Evolutionary conservation across 2,113 vertebrate species (phyloP), one percentile per base, ranked within the genome.

Genomic region (Coptodon bakossiorum): DNA sequence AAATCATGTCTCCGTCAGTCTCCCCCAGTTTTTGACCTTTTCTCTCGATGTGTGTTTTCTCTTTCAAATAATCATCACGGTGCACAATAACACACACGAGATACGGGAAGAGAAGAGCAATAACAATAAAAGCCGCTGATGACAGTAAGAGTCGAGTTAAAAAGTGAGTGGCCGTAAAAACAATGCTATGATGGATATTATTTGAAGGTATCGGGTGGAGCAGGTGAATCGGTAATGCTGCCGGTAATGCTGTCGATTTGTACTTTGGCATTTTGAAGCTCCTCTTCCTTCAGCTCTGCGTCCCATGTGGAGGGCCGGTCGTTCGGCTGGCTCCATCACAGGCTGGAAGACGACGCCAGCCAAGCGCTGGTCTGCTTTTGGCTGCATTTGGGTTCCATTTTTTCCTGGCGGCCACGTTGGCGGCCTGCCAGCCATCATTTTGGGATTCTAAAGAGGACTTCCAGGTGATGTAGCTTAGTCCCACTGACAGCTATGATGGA

Each of bases 191-290:
- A 29, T 73, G 71, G 86, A 6, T 43, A 71, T 85, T 89, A 14
- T 89, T 89, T 80, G 24, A 68, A 86, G 76, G 61, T 38, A 31
- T 83, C 13, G 16, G 50, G 54, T 50, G 80, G 12, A 61, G 80
- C 71, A 29, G 88, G 45, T 19, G 59, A 81, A 53, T 84, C 52
- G 2, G 10, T 11, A 78, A 57, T 86, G 84, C 85, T 86, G 43
- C 43, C 43, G 27, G 78, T 87, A 90, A 82, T 76, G 88, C 76
- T 16, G 63, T 81, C 45, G 45, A 79, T 78, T 76, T 5, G 71
- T 52, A 24, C 52, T 85, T 80, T 85, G 79, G 80, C 83, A 80
- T 87, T 89, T 85, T 56, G 34, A 87, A 59, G 79, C 68, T 85
- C 43, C 24, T 50, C 43, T 50, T 78, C 16, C 27, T 31, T 78